Percentiles rank a stretch among this genome's conserved stretches.
These are phyloP conservation scores for Schizothorax lantsangensis DNA, from an alignment of 2,797 vertebrate genomes.

Conservation along the genomic window DNA sequence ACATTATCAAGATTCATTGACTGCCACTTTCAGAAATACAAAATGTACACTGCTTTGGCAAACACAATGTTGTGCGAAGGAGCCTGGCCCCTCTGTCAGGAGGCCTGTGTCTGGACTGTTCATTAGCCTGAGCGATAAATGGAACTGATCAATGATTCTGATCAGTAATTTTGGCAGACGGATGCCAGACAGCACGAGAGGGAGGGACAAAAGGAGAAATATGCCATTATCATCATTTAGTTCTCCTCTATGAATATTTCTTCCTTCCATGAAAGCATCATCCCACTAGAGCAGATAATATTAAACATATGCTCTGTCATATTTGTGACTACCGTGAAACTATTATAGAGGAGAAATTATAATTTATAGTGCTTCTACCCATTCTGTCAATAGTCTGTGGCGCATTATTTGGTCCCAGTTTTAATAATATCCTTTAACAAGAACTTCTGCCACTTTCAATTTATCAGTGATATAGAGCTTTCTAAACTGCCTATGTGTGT, in stretches of 20 bases:
- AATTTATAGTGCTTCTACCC: not conserved
- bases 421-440: not conserved
- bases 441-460: not conserved
- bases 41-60: slow-evolving; percentile 74
- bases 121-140: slow-evolving; percentile 63
- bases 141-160: slow-evolving; percentile 67
- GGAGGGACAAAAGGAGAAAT: slow-evolving; percentile 43
- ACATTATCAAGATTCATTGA: slow-evolving; percentile 90
- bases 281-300: slow-evolving; percentile 52
- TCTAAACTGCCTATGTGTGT: not conserved
- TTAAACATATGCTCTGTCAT: slow-evolving; percentile 51
- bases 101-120: slow-evolving; percentile 74
- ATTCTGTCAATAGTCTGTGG: not conserved
- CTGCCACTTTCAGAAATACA: slow-evolving; percentile 80
- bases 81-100: slow-evolving; percentile 92
- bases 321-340: slow-evolving; percentile 41
- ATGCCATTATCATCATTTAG: slow-evolving; percentile 60
- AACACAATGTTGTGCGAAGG: slow-evolving; percentile 82
- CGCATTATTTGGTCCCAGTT: not conserved
- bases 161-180: slow-evolving; percentile 63
- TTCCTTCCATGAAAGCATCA: slow-evolving; percentile 25
- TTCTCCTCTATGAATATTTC: slow-evolving; percentile 20
- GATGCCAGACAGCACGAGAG: slow-evolving; percentile 57
- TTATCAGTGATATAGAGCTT: not conserved
- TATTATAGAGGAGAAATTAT: slow-evolving; percentile 15